These are phyloP conservation scores for Lagopus leucura DNA, from an alignment of 2,113 vertebrate genomes.

Conservation along the genomic window DNA sequence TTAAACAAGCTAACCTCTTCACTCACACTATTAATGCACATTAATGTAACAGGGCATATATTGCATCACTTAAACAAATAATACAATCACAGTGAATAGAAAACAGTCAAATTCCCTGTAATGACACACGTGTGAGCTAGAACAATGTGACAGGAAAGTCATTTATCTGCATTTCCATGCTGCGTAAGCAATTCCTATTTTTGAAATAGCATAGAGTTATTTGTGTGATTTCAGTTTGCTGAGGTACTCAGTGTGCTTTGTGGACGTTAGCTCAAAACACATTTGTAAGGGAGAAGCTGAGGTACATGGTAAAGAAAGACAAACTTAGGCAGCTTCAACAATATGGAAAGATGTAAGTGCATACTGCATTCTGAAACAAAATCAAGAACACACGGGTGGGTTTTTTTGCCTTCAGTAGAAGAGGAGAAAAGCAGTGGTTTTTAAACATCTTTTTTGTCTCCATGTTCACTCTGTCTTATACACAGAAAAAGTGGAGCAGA, in stretches of 20 bases:
- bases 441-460: not conserved
- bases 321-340: not conserved
- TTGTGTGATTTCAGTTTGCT: not conserved
- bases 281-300: not conserved
- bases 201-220: not conserved
- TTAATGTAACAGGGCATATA: not conserved
- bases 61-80: conserved; percentile 9
- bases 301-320: not conserved
- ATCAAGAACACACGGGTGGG: not conserved
- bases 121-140: not conserved
- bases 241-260: not conserved
- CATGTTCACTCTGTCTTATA: not conserved
- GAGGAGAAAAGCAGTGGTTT: not conserved
- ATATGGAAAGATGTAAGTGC: not conserved
- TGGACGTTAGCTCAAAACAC: not conserved
- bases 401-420: not conserved
- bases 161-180: not conserved
- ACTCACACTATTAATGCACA: conserved; percentile 32
- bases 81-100: not conserved
- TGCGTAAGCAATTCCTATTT: not conserved
- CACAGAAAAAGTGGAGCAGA: conserved; percentile 69
- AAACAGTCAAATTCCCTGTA: not conserved
- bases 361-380: not conserved
- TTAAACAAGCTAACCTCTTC: conserved; percentile 11
- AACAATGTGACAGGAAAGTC: not conserved